Evolutionary conservation across 2,888 invertebrate genomes (phyloP).

Genomic region (Clepsis dumicolana): DNA sequence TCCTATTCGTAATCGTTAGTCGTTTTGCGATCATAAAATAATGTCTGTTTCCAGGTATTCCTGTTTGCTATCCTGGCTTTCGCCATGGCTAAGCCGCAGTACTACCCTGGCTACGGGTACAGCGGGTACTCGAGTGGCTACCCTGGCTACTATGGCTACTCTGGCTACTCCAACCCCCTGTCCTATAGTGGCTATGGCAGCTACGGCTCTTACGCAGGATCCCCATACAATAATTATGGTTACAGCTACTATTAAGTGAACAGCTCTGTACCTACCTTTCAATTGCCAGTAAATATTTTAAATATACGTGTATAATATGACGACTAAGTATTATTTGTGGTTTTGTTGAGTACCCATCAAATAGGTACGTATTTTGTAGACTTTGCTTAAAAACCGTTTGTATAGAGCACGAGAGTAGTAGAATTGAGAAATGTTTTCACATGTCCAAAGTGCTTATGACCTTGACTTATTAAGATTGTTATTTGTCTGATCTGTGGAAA

Average conservation of each 20-base stretch:
- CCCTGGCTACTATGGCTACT: slow-evolving; percentile 67
- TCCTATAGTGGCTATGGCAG: slow-evolving; percentile 68
- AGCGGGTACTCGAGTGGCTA: slow-evolving; percentile 57
- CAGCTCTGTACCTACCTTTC: not conserved
- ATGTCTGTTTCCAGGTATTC: slow-evolving; percentile 68
- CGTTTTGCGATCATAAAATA: not conserved
- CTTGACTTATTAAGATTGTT: no score
- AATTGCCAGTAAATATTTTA: slow-evolving; percentile 28
- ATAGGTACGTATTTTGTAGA: no score
- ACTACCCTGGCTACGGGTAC: slow-evolving; percentile 70
- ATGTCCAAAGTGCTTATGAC: no score
- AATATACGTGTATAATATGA: slow-evolving; percentile 1
- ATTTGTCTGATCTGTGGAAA: no score
- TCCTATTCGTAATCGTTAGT: no score
- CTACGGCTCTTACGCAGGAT: slow-evolving; percentile 67
- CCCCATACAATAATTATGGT: slow-evolving; percentile 71
- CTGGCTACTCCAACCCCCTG: slow-evolving; percentile 69
- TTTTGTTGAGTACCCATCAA: not conserved
- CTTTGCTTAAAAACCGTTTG: no score
- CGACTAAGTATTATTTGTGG: not conserved
- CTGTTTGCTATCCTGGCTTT: slow-evolving; percentile 78
- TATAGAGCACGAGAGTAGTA: no score
- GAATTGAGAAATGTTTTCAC: no score
- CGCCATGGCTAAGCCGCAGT: slow-evolving; percentile 78
- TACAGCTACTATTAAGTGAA: slow-evolving; percentile 67